Conservation (phyloP, 2,797 vertebrate species). For the Sebastes jordani region DNA sequence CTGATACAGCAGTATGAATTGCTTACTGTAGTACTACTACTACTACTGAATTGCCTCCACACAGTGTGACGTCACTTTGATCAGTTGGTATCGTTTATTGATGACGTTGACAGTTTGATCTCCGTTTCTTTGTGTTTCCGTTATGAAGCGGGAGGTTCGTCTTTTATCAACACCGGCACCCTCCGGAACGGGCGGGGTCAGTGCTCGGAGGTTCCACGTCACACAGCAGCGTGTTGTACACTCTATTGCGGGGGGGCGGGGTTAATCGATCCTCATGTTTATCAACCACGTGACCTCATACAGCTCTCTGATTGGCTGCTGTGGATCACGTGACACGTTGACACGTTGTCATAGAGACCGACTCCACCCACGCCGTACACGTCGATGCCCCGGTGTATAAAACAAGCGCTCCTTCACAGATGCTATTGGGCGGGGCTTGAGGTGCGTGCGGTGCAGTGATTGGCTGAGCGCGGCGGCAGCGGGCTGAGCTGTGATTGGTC, state of each 20-base stretch:
- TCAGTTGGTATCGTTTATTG: background rate
- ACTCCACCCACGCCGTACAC: background rate
- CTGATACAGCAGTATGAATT: background rate
- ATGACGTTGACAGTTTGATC: background rate
- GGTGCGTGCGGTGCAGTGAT: background rate
- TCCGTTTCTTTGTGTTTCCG: background rate
- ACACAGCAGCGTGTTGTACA: constrained; percentile 38
- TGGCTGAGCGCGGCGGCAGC: constrained; percentile 15
- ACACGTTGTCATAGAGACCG: constrained; percentile 62
- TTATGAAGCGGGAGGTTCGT: background rate
- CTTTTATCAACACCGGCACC: rapidly evolving
- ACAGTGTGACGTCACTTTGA: background rate
- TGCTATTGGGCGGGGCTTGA: background rate
- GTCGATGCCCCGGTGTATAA: rapidly evolving
- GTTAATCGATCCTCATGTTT: background rate
- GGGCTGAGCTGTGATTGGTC: constrained; percentile 41
- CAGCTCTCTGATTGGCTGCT: background rate
- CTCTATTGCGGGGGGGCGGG: background rate
- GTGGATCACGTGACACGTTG: constrained; percentile 22
- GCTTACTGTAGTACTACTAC: background rate
- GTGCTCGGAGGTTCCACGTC: constrained; percentile 46
- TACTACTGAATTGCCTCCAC: background rate
- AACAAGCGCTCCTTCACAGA: constrained; percentile 24
- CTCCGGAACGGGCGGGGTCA: constrained; percentile 1
- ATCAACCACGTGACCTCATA: constrained; percentile 9